Evolutionary conservation across 2,888 invertebrate genomes (phyloP).

Genomic region (Philereme transversata): DNA sequence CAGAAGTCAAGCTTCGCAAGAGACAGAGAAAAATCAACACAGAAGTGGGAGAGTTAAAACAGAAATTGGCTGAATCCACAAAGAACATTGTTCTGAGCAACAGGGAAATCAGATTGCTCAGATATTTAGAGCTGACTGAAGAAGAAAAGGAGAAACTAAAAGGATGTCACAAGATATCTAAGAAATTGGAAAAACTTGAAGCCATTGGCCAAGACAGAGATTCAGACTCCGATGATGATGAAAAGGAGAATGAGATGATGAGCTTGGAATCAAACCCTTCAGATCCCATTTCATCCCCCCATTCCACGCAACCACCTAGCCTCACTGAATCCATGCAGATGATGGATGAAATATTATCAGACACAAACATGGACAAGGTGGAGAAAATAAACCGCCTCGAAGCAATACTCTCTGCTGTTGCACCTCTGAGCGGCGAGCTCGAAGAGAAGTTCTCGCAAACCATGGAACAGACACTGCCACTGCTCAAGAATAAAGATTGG

Average conservation of each 20-base stretch:
- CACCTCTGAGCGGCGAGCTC: constrained; percentile 86
- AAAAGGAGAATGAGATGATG: constrained; percentile 90
- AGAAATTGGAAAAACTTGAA: constrained; percentile 95
- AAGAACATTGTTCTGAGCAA: constrained; percentile 96
- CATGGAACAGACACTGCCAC: constrained; percentile 79
- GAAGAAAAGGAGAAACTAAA: constrained; percentile 96
- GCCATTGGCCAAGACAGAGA: constrained; percentile 90
- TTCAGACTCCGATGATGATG: constrained; percentile 89
- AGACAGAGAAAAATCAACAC: constrained; percentile 95
- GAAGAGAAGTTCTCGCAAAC: constrained; percentile 80
- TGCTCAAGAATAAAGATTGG: constrained; percentile 82
- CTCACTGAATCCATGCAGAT: constrained; percentile 95
- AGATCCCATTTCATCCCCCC: constrained; percentile 89
- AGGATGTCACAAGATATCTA: constrained; percentile 95
- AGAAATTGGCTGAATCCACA: constrained; percentile 90
- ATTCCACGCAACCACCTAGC: constrained; percentile 91
- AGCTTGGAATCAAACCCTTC: constrained; percentile 92
- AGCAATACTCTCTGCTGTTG: constrained; percentile 92
- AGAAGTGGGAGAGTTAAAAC: constrained; percentile 93
- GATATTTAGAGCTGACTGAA: constrained; percentile 95
- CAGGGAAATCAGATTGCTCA: constrained; percentile 93
- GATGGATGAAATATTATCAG: constrained; percentile 92
- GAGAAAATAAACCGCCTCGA: constrained; percentile 94
- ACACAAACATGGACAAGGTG: constrained; percentile 92
- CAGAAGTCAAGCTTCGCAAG: constrained; percentile 93